A percentile compares a stretch with the other conserved stretches of the same genome.
Conservation (phyloP, 2,888 invertebrate genomes). For the Lymantria dispar region DNA sequence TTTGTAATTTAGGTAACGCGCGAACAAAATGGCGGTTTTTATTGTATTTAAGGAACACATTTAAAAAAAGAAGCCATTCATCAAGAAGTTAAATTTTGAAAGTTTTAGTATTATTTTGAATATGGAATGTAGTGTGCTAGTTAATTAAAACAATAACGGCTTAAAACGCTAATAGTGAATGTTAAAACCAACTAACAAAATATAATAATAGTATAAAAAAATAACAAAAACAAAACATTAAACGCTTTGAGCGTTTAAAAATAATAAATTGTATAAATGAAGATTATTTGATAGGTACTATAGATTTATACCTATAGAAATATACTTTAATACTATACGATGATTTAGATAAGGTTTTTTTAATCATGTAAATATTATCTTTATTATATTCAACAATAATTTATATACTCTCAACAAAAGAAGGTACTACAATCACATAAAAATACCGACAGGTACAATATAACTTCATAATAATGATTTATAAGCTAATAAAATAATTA, state of each 20-base stretch:
- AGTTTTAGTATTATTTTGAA: not conserved
- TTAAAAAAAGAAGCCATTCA: not conserved
- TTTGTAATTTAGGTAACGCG: not conserved
- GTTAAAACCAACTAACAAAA: not conserved
- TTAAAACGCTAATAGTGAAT: not conserved
- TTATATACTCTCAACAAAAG: slow-evolving; percentile 12
- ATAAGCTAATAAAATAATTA: slow-evolving; percentile 21
- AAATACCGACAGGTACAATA: slow-evolving; percentile 10
- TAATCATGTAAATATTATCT: not conserved
- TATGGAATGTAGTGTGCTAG: not conserved
- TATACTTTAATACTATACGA: not conserved
- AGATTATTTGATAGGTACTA: not conserved
- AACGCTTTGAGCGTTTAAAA: not conserved
- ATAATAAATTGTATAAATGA: not conserved
- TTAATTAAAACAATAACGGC: not conserved
- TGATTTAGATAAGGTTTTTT: not conserved
- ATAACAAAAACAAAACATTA: not conserved
- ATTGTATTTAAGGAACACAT: not conserved
- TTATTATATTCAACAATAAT: slow-evolving; percentile 9
- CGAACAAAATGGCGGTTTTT: not conserved
- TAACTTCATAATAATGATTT: slow-evolving; percentile 8
- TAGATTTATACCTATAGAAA: not conserved
- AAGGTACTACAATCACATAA: slow-evolving; percentile 36
- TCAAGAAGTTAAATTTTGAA: not conserved
- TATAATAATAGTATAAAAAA: not conserved